phyloP scores from a whole-genome alignment of 2,113 vertebrate species.

The Leucoraja erinaceus region DNA sequence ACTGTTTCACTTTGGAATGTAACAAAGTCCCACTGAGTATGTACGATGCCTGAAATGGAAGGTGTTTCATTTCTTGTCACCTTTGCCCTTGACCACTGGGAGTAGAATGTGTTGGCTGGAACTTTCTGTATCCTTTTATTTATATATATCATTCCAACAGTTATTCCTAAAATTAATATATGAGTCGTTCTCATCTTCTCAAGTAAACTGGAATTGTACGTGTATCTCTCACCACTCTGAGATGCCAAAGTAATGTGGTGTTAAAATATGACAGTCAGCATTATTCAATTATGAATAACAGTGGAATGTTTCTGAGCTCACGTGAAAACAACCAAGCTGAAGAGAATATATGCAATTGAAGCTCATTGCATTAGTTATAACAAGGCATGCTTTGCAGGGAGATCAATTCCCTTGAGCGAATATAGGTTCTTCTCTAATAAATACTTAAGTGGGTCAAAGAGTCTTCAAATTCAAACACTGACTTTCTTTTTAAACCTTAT shows the following conservation, averaged over 20 bases:
- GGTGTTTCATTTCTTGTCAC: background rate
- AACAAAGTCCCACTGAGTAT: background rate
- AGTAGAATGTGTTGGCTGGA: background rate
- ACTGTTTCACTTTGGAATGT: background rate
- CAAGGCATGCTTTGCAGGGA: background rate
- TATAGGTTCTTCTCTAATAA: background rate
- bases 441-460: background rate
- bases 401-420: background rate
- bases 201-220: background rate
- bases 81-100: background rate
- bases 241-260: background rate
- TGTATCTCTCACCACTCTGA: background rate
- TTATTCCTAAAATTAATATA: background rate
- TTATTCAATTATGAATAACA: background rate
- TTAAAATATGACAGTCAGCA: background rate
- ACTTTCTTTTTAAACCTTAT: constrained; percentile 1
- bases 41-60: background rate
- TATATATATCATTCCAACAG: background rate
- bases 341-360: background rate
- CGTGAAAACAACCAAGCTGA: background rate
- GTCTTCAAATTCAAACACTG: background rate
- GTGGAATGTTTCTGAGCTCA: background rate
- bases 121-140: background rate
- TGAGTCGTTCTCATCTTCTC: background rate
- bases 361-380: background rate